Evolutionary conservation across 2,888 invertebrate species (phyloP), one percentile per base, ranked within the genome.

Genomic region (Dryobotodes eremita): DNA sequence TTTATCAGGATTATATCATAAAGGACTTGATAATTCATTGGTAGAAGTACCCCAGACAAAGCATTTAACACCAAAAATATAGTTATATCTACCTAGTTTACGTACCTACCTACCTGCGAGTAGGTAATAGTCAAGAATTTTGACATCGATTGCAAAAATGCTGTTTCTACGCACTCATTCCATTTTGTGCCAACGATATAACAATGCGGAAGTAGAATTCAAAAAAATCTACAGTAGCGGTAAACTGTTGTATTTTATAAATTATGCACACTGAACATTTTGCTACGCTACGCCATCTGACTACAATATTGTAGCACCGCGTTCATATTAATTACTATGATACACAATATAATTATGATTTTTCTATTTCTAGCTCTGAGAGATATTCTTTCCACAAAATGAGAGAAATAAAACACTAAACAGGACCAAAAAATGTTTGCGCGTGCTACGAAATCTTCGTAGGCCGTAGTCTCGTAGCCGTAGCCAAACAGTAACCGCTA

Each of bases 391-490:
- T 26, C 4, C 20, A n/a, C 15, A 15, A 5, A 26, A 42, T 10
- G 5, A n/a, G 4, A 53, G 4, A 55, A 53, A 26, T 15, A 20
- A 53, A 50, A n/a, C 1, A 53, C 11, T 42, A 20, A 50, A n/a
- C 42, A 42, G 20, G 11, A n/a, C 15, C 13, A 66, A 62, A 77
- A 20, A 46, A 0, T 3, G 2, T 17, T n/a, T 57, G 46, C 46
- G 15, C 46, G 26, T 61, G 66, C 76, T 48, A 68, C 71, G 72
- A 57, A 74, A 71, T 57, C 61, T 57, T 73, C 88, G 83, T 82
- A 86, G 87, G 70, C 62, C 84, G 85, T 88, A 88, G 87, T 65
- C 85, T 68, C 87, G 87, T 87, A 87, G 86, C 76, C 77, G 86
- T 83, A 87, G 83, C 74, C 64, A 46, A 23, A 59, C 76, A 57